Conservation (phyloP, 2,797 vertebrate species). For the Podarcis siculus region DNA sequence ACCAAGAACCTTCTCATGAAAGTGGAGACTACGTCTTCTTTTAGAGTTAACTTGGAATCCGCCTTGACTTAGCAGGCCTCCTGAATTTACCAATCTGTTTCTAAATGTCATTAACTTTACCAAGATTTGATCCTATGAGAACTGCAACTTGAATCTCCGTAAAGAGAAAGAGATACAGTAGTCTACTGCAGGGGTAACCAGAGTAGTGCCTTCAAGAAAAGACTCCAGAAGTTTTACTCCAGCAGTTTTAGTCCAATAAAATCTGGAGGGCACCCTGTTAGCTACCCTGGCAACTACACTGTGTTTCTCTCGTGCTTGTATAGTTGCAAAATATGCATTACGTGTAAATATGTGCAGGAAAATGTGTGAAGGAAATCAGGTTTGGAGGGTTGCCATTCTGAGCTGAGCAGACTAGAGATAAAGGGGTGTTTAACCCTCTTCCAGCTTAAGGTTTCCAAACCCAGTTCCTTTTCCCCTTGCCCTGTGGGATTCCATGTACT, state of each 20-base stretch:
- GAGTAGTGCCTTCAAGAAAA: too few species aligned
- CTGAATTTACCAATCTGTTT: not conserved
- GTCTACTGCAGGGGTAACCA: too few species aligned
- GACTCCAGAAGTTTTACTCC: too few species aligned
- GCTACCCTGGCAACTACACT: not conserved
- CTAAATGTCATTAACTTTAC: not conserved
- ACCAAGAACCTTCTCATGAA: not conserved
- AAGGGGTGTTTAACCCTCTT: not conserved
- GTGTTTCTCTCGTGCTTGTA: not conserved
- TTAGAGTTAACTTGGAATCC: constrained; percentile 17
- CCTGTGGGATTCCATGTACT: not conserved
- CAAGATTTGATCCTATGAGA: not conserved
- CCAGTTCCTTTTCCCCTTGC: not conserved
- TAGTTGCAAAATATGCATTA: not conserved
- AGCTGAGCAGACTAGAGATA: not conserved
- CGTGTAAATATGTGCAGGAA: not conserved
- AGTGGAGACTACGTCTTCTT: not conserved
- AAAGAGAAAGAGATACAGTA: not conserved
- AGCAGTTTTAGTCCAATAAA: too few species aligned
- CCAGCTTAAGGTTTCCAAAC: not conserved
- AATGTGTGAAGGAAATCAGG: not conserved
- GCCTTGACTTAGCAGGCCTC: constrained; percentile 33
- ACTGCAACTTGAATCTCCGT: not conserved
- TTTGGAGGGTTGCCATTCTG: not conserved
- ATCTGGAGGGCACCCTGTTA: too few species aligned